These are phyloP conservation scores for Drosophila tanythrix DNA, from an alignment of 2,888 invertebrate species.

Conservation along the genomic window DNA sequence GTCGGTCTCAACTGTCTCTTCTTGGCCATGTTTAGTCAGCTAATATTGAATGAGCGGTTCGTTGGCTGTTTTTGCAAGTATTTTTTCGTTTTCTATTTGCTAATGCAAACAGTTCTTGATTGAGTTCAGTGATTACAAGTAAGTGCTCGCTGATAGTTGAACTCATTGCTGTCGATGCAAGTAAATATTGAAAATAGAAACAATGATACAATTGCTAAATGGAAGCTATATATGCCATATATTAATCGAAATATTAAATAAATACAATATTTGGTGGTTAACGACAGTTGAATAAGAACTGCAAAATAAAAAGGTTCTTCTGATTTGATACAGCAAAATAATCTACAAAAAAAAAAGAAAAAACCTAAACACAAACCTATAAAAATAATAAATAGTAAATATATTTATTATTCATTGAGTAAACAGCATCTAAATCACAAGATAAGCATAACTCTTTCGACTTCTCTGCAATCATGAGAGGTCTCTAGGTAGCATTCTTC, in stretches of 20 bases:
- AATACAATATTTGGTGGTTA: background rate
- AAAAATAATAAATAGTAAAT: background rate
- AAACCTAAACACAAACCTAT: background rate
- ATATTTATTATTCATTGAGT: background rate
- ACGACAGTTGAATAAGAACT: background rate
- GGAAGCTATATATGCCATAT: background rate
- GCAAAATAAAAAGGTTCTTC: background rate
- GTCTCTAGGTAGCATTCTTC: background rate
- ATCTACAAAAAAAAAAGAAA: background rate
- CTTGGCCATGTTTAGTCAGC: constrained; percentile 47
- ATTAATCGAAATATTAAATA: background rate
- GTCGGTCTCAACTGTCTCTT: constrained; percentile 16
- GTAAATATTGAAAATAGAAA: background rate
- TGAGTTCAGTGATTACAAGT: constrained; percentile 57
- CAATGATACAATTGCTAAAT: background rate
- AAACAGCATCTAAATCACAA: background rate
- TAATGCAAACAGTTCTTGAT: constrained; percentile 67
- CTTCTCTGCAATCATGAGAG: background rate
- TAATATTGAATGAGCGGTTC: constrained; percentile 50
- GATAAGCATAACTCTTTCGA: background rate
- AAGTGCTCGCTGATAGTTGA: constrained; percentile 16
- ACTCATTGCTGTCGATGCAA: constrained; percentile 33
- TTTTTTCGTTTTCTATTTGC: constrained; percentile 54
- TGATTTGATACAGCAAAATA: background rate
- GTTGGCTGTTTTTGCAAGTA: constrained; percentile 23